Evolutionary conservation across 1,140 invertebrate species (phyloP).

Genomic region (Teleogryllus occipitalis): DNA sequence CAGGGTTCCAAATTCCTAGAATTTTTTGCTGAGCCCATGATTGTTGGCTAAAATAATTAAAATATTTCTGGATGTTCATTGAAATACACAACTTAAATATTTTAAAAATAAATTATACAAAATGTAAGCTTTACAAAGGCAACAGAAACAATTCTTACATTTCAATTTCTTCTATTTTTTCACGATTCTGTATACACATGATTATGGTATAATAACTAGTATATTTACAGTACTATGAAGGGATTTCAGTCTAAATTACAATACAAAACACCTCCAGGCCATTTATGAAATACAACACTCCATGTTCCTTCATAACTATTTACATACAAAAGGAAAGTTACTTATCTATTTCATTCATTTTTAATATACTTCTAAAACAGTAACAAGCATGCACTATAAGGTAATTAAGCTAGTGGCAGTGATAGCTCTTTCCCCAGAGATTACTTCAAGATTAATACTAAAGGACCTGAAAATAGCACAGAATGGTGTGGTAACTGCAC

Average conservation of each 20-base stretch:
- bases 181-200: neutral
- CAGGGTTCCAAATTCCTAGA: too few species aligned
- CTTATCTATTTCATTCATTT: neutral
- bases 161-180: neutral
- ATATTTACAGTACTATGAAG: neutral
- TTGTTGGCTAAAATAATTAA: too few species aligned
- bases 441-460: slow-evolving; percentile 7
- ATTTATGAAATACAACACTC: neutral
- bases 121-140: neutral
- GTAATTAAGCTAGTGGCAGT: neutral
- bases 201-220: neutral
- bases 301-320: neutral
- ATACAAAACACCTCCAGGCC: neutral
- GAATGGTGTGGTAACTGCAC: slow-evolving; percentile 6
- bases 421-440: neutral
- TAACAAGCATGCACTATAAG: neutral
- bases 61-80: neutral
- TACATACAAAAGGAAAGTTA: neutral
- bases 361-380: neutral
- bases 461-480: slow-evolving; percentile 1
- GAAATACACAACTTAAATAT: slow-evolving; percentile 2
- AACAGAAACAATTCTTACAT: neutral
- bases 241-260: neutral
- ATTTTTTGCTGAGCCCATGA: too few species aligned
- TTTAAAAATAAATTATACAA: neutral